Evolutionary conservation across 2,888 invertebrate species (phyloP).

Genomic region (Xestobium rufovillosum): DNA sequence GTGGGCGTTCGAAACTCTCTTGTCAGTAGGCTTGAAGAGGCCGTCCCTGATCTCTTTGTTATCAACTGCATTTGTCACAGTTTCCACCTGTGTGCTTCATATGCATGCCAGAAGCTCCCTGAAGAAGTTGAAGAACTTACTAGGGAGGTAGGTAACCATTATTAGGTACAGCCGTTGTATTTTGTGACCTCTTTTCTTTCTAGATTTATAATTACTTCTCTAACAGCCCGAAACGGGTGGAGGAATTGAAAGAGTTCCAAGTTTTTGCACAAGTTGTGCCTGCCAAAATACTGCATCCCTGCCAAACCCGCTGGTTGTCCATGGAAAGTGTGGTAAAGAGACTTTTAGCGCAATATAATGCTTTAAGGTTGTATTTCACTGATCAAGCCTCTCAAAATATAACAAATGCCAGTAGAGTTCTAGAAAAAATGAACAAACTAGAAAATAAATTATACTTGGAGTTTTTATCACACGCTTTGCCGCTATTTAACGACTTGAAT

Average conservation of each 20-base stretch:
- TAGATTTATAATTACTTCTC: conserved; percentile 10
- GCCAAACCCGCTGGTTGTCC: conserved; percentile 15
- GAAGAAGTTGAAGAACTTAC: conserved; percentile 3
- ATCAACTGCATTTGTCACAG: conserved; percentile 8
- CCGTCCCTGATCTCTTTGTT: no score
- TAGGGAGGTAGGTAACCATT: conserved; percentile 6
- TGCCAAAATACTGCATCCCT: conserved; percentile 12
- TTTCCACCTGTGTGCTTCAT: conserved; percentile 3
- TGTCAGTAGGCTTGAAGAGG: no score
- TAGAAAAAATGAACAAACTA: conserved; percentile 4
- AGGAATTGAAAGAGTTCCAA: conserved; percentile 5
- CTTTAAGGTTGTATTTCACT: conserved; percentile 13
- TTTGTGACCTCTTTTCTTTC: conserved; percentile 7
- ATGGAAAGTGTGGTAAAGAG: conserved; percentile 13
- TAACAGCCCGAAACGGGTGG: conserved; percentile 8
- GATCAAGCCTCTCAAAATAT: no score
- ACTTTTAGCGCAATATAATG: conserved; percentile 6
- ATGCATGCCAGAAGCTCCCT: conserved; percentile 2
- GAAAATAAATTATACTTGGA: conserved; percentile 8
- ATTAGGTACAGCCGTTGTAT: no score
- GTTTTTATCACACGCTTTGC: conserved; percentile 10
- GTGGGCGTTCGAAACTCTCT: no score
- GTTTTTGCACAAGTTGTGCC: no score
- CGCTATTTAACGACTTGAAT: conserved; percentile 12
- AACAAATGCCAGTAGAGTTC: no score